Evolutionary conservation across 2,888 invertebrate species (phyloP).

Genomic region (Muschampia plurimacula): DNA sequence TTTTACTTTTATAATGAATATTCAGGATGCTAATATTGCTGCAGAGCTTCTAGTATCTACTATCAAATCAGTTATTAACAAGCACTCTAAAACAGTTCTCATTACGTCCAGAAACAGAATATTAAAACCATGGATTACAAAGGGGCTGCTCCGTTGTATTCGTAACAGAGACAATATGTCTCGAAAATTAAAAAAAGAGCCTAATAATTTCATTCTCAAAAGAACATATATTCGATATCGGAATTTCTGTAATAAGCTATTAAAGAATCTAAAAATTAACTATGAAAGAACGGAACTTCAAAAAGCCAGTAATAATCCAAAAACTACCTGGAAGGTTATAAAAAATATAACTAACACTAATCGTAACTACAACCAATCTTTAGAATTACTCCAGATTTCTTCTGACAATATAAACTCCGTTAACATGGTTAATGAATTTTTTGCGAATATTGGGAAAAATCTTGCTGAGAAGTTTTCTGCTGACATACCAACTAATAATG

Average conservation of each 20-base stretch:
- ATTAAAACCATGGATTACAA: background rate
- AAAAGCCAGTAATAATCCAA: constrained; percentile 21
- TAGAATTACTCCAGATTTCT: constrained; percentile 15
- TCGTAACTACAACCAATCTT: background rate
- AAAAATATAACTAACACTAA: background rate
- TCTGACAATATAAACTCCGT: background rate
- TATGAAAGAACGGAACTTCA: constrained; percentile 24
- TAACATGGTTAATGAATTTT: constrained; percentile 30
- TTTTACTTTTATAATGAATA: no score
- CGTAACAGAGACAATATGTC: background rate
- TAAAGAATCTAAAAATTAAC: constrained; percentile 31
- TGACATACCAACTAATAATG: background rate
- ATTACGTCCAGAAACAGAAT: background rate
- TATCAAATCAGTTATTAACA: background rate
- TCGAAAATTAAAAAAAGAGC: background rate
- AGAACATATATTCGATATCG: background rate
- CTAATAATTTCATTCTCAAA: background rate
- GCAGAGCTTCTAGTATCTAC: background rate
- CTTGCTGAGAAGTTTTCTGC: constrained; percentile 13
- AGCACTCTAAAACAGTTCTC: background rate
- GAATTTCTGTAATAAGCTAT: constrained; percentile 37
- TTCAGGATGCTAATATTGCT: background rate
- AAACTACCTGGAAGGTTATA: constrained; percentile 25
- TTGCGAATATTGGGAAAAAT: constrained; percentile 22
- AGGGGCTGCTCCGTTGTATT: background rate